Evolutionary conservation across 2,888 invertebrate species (phyloP).

Genomic region (Phortica magna): DNA sequence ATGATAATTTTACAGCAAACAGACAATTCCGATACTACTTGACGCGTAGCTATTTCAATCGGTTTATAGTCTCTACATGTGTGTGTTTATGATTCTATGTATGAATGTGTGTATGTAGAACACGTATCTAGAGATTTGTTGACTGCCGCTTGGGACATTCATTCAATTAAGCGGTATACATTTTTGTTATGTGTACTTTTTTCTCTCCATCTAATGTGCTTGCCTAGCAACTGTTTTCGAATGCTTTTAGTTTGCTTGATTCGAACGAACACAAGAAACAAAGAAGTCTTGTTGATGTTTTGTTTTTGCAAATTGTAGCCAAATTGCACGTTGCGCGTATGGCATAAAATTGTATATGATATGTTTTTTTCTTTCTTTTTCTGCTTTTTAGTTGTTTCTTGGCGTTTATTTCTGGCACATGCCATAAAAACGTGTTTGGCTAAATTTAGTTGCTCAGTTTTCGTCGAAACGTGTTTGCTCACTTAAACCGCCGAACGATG

Average conservation of each 20-base stretch:
- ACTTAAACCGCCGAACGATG: not conserved
- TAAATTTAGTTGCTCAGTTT: constrained; percentile 42
- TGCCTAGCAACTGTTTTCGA: constrained; percentile 41
- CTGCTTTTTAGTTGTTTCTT: constrained; percentile 7
- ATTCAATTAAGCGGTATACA: not conserved
- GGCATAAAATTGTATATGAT: not conserved
- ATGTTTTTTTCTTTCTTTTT: constrained; percentile 16
- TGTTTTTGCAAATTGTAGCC: no score
- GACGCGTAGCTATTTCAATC: no score
- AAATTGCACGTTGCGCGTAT: not conserved
- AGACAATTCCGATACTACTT: no score
- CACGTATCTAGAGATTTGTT: not conserved
- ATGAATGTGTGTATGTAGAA: not conserved
- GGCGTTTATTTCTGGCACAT: constrained; percentile 50
- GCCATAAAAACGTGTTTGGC: constrained; percentile 58
- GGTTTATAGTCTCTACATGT: no score
- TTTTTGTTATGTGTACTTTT: not conserved
- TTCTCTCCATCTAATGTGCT: not conserved
- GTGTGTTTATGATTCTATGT: not conserved
- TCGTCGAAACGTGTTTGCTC: constrained; percentile 25
- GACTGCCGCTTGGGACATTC: no score
- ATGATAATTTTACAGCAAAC: no score
- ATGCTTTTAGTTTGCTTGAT: not conserved
- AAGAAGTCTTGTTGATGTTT: no score
- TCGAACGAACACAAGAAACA: no score